Base-by-base conservation (phyloP, 1,140 invertebrate genomes). In the Lepidurus packardi region DNA sequence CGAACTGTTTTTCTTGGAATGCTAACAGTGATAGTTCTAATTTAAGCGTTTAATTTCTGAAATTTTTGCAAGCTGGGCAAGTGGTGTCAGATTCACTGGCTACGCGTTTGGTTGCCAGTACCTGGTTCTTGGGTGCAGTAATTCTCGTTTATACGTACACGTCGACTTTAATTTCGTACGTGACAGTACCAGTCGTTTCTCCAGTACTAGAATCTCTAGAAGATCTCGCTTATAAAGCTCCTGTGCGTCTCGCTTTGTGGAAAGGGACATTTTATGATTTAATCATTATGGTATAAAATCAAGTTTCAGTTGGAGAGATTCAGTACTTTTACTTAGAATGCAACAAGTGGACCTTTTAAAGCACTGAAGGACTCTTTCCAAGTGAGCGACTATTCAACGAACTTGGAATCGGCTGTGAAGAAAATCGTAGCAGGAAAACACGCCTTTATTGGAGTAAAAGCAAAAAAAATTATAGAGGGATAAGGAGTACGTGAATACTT, bases 181-280 rank as follows among this genome's bases (percentile, higher is more conserved):
- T 78, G 25, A 73, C 77, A 13, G 77, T 78, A 24, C 77, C 77
- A 65, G 53, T 65, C 53, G 13, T 65, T 7, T 65, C 53, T n/a
- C 53, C 53, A 21, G 53, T 65, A 16, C 21, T 65, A 16, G 53
- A 65, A 65, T 65, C 53, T 13, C 21, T 65, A 16, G 53, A 65
- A 65, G 53, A 65, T 65, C 53, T 65, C 53, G 53, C 53, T 21
- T 65, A 65, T 65, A 65, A 65, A 16, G 21, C 16, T n/a, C 53
- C 53, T 21, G 53, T 65, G 53, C 53, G 53, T 13, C 53, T 65
- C 6, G 21, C 53, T n/a, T n/a, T 65, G 21, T 65, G 53, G 53
- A 65, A 65, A 65, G 53, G 53, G 13, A 65, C 53, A 4, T 65
- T 65, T 65, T 65, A n/a, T 21, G 53, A 65, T 21, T 16, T 65